phyloP scores from a whole-genome alignment of 92 coral and sea anemone species.

The Ricordea florida region DNA sequence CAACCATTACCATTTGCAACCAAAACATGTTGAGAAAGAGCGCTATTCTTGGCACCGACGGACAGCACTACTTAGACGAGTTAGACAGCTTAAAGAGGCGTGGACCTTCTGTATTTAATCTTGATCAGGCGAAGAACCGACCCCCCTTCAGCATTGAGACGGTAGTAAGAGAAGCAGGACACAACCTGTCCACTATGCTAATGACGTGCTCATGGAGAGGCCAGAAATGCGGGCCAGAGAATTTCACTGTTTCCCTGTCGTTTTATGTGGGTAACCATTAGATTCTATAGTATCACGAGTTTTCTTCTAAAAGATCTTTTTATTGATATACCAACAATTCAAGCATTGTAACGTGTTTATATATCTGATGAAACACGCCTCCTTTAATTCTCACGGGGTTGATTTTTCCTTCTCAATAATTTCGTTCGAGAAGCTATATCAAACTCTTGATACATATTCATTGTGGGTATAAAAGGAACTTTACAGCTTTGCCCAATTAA shows the following conservation, averaged over 20 bases:
- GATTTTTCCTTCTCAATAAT: too few species aligned
- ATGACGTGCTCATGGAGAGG: slow-evolving; percentile 56
- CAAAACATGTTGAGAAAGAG: slow-evolving; percentile 48
- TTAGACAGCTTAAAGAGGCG: slow-evolving; percentile 10
- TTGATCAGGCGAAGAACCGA: neutral
- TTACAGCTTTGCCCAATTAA: too few species aligned
- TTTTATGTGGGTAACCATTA: slow-evolving; percentile 42
- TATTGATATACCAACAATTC: neutral
- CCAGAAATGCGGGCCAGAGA: slow-evolving; percentile 42
- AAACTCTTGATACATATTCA: too few species aligned
- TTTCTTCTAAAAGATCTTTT: neutral
- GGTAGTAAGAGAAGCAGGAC: slow-evolving; percentile 42
- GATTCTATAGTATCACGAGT: neutral
- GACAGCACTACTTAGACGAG: slow-evolving; percentile 34
- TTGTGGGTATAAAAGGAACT: too few species aligned
- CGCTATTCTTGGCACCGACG: slow-evolving; percentile 45
- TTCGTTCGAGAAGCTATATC: too few species aligned
- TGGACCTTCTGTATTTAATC: too few species aligned
- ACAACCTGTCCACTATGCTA: slow-evolving; percentile 48
- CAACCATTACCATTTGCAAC: slow-evolving; percentile 56
- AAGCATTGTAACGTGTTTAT: neutral
- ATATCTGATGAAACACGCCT: too few species aligned
- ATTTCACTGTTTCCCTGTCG: slow-evolving; percentile 52
- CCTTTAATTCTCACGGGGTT: neutral
- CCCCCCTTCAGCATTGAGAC: slow-evolving; percentile 44